phyloP scores from a whole-genome alignment of 1,140 invertebrate genomes.

The Venturia canescens region DNA sequence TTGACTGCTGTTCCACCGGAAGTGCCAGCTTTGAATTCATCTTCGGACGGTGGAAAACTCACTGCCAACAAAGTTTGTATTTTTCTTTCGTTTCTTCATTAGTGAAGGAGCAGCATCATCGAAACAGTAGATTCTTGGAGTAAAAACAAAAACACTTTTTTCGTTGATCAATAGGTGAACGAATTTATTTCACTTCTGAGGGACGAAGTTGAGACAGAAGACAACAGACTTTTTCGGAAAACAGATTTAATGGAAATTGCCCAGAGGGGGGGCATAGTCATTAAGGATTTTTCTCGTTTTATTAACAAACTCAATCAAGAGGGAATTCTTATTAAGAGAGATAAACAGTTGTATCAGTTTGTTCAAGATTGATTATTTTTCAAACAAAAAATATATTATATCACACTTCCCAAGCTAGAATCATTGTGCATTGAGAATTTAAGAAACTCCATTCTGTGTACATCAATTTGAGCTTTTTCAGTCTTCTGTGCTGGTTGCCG shows the following conservation, averaged over 20 bases:
- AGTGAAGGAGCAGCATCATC: constrained; percentile 34
- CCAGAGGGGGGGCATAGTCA: constrained; percentile 80
- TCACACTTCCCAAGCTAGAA: background rate
- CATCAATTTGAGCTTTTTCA: too few relatives aligned
- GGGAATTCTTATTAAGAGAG: constrained; percentile 91
- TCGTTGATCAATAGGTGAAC: constrained; percentile 79
- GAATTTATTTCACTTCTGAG: constrained; percentile 86
- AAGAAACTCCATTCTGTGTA: background rate
- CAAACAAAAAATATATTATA: background rate
- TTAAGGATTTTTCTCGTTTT: constrained; percentile 80
- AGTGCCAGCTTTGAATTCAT: constrained; percentile 68
- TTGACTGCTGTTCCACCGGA: constrained; percentile 87
- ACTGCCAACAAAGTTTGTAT: constrained; percentile 80
- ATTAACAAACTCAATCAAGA: constrained; percentile 89
- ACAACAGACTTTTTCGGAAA: constrained; percentile 84
- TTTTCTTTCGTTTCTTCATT: background rate
- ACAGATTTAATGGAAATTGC: constrained; percentile 87
- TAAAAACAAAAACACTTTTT: constrained; percentile 38
- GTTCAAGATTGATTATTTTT: constrained; percentile 50
- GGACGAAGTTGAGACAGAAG: constrained; percentile 79
- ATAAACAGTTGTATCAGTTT: constrained; percentile 86
- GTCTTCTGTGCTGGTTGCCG: background rate
- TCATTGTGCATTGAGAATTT: background rate
- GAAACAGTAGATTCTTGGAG: too few relatives aligned
- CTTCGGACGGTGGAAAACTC: constrained; percentile 81